phyloP scores from a whole-genome alignment of 2,113 vertebrate species.

The Rallus limicola region DNA sequence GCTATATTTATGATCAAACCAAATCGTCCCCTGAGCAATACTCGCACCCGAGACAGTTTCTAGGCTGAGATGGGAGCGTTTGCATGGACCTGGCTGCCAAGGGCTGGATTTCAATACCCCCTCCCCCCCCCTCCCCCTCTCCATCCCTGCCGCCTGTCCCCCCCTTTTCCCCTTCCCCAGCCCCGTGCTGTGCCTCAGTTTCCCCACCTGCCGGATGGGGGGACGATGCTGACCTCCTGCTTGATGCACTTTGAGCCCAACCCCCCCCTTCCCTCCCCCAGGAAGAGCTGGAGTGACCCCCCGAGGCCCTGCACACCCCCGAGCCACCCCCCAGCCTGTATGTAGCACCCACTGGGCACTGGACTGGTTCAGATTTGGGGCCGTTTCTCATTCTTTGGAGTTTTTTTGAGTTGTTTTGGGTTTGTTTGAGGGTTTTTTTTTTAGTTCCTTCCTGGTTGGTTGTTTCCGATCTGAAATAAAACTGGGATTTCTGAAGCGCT shows the following conservation, averaged over 20 bases:
- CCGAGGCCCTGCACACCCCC: not conserved
- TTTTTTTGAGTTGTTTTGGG: not conserved
- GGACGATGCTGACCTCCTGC: not conserved
- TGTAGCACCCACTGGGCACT: conserved; percentile 51
- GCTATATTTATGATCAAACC: conserved; percentile 43
- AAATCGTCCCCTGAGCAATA: conserved; percentile 64
- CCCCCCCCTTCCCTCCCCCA: not conserved
- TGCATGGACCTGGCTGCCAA: conserved; percentile 68
- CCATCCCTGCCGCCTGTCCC: too few relatives aligned
- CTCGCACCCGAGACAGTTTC: conserved; percentile 9
- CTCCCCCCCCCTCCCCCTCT: too few relatives aligned
- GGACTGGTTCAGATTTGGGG: not conserved
- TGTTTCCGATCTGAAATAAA: conserved; percentile 51
- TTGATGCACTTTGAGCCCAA: conserved; percentile 41
- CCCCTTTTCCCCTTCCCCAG: not conserved
- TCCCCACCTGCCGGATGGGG: not conserved
- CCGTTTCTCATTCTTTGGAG: not conserved
- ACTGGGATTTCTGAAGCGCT: conserved; percentile 41
- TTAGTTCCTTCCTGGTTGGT: not conserved
- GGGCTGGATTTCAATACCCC: conserved; percentile 41
- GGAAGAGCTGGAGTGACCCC: not conserved
- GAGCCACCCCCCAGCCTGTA: conserved; percentile 19
- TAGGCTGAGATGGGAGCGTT: not conserved
- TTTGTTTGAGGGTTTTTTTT: not conserved
- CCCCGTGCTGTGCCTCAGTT: not conserved